phyloP scores from a whole-genome alignment of 2,113 vertebrate genomes.

The Salvelinus alpinus region DNA sequence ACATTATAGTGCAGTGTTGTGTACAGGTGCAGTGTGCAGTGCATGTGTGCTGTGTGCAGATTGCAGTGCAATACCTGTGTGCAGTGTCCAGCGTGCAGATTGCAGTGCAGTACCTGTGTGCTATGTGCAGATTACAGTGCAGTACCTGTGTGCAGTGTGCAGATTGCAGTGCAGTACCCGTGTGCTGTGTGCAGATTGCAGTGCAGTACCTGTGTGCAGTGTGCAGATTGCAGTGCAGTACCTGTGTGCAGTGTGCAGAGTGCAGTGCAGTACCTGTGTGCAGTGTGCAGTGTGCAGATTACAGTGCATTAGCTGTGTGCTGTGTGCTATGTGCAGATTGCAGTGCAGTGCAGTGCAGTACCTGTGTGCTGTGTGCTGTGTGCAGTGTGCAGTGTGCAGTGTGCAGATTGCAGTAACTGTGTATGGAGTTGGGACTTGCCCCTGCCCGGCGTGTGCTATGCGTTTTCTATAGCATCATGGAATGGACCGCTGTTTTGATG shows the following conservation, averaged over 20 bases:
- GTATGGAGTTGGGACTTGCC: constrained; percentile 49
- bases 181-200: constrained; percentile 28
- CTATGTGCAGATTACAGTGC: too few species aligned
- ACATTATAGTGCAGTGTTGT: neutral
- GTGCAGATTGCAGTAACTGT: constrained; percentile 36
- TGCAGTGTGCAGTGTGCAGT: constrained; percentile 24
- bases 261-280: neutral
- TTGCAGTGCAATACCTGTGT: constrained; percentile 41
- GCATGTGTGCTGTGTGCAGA: neutral
- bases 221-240: constrained; percentile 8
- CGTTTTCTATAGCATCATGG: constrained; percentile 47
- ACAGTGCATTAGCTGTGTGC: constrained; percentile 43
- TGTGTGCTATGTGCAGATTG: constrained; percentile 23
- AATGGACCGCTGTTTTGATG: constrained; percentile 60
- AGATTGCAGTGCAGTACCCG: constrained; percentile 13
- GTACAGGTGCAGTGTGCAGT: neutral
- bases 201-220: neutral
- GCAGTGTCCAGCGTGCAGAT: constrained; percentile 17
- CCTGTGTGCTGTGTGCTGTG: neutral
- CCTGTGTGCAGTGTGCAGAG: constrained; percentile 33
- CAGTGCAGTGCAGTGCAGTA: constrained; percentile 12
- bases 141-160: neutral
- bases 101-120: constrained; percentile 36
- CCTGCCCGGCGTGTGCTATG: constrained; percentile 9
- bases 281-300: constrained; percentile 10